Percentiles rank a stretch among this genome's conserved stretches.
phyloP scores from a whole-genome alignment of 2,888 invertebrate species.

The Tromatobia lineatoria region DNA sequence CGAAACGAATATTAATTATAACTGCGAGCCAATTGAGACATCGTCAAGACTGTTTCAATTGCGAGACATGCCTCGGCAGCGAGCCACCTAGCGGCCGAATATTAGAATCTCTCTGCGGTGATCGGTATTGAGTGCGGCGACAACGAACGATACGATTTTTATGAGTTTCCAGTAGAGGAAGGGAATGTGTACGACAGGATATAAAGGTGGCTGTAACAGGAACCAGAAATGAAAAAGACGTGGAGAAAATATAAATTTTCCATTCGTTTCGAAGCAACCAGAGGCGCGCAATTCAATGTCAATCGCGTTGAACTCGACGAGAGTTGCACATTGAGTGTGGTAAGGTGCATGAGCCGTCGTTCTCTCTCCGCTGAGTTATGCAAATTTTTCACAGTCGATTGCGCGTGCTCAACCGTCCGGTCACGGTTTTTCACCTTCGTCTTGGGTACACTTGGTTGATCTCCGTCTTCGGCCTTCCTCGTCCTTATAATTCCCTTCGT shows the following conservation, averaged over 20 bases:
- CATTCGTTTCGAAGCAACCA: background rate
- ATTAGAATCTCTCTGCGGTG: too few relatives aligned
- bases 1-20: too few relatives aligned
- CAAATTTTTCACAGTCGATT: conserved; percentile 54
- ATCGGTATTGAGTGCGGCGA: background rate
- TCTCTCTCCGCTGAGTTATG: conserved; percentile 38
- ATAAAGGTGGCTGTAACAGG: background rate
- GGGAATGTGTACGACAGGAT: conserved; percentile 1
- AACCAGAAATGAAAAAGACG: background rate
- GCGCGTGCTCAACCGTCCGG: conserved; percentile 29
- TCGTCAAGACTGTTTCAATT: too few relatives aligned
- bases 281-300: conserved; percentile 46
- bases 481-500: conserved; percentile 3
- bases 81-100: too few relatives aligned
- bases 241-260: background rate
- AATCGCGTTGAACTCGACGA: conserved; percentile 30
- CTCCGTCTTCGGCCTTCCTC: background rate
- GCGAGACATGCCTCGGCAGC: too few relatives aligned
- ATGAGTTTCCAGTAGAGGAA: background rate
- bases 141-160: background rate
- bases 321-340: conserved; percentile 8
- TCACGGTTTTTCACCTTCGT: conserved; percentile 45
- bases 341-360: conserved; percentile 5
- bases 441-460: conserved; percentile 26
- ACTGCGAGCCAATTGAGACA: too few relatives aligned